Base-by-base conservation (phyloP, 2,888 invertebrate species). In the Nephrocerus scutellatus region DNA sequence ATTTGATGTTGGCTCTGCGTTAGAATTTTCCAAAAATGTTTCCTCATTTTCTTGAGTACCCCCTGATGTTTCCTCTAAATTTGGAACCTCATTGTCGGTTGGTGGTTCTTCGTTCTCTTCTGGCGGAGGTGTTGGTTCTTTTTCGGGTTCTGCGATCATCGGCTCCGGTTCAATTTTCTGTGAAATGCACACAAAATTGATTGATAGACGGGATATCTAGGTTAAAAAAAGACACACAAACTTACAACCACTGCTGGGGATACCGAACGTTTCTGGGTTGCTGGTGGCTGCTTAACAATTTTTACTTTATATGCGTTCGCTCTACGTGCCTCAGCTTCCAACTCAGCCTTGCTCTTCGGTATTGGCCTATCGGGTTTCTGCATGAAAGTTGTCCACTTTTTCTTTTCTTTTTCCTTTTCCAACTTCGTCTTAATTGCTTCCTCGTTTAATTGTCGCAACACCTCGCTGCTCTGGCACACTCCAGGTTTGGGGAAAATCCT, bases 321-420 rank as follows among this genome's bases (percentile, higher is more conserved):
- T 55, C 55, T 57, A 15, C 59, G 49, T 1, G 52, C 49, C 19
- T 67, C 63, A 3, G 61, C 60, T 42, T 67, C 63, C 26, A 65
- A 35, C 43, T 62, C 56, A 5, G 56, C 55, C 38, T 58, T 62
- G 39, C 59, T 64, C 44, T 63, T 66, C 6, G 83, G 83, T 47
- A 77, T 74, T 0, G 84, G 79, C 14, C 82, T 70, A 50, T 77
- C 74, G 1, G 86, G 86, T 53, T 80, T 82, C 62, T 82, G 80
- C 44, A 87, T 59, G 56, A 86, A 87, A 20, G 82, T 84, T 4
- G 86, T 83, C 72, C 79, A 81, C 50, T 77, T 76, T 50, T 74
- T 75, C 48, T 74, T 73, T 24, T 77, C 73, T 46, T 72, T 70
- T 37, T 72, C 74, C 43, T 71, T 68, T 47, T 74, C 73, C 13